These are phyloP conservation scores for Aphaenogaster rudis DNA, from an alignment of 1,140 invertebrate genomes.

Conservation along the genomic window DNA sequence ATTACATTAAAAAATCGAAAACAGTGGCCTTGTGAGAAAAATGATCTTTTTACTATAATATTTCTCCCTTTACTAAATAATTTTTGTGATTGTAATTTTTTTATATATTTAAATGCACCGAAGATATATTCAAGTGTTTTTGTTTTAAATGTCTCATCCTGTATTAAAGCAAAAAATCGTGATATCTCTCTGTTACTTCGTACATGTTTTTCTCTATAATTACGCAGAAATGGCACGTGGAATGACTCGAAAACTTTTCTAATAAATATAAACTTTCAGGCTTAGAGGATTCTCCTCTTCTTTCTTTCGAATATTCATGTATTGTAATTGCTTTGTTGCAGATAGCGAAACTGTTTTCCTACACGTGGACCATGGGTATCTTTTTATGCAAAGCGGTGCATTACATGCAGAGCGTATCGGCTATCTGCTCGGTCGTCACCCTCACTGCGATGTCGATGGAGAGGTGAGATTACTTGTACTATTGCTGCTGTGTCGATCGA, in stretches of 20 bases:
- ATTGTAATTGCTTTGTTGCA: conserved; percentile 83
- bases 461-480: conserved; percentile 87
- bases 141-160: too few species aligned
- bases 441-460: conserved; percentile 93
- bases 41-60: too few species aligned
- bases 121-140: too few species aligned
- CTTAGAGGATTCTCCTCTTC: neutral
- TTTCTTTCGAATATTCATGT: neutral
- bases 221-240: neutral
- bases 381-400: conserved; percentile 92
- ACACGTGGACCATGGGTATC: conserved; percentile 91
- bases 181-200: neutral
- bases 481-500: neutral
- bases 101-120: too few species aligned
- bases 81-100: too few species aligned
- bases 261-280: neutral
- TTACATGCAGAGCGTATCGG: conserved; percentile 92
- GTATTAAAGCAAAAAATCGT: neutral
- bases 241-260: neutral
- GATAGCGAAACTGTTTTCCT: conserved; percentile 92
- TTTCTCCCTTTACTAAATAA: too few species aligned
- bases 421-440: conserved; percentile 92
- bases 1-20: too few species aligned
- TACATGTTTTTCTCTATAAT: neutral
- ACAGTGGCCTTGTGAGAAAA: too few species aligned